Base-by-base conservation (phyloP, 2,113 vertebrate species). In the Ivindomyrus marchei region DNA sequence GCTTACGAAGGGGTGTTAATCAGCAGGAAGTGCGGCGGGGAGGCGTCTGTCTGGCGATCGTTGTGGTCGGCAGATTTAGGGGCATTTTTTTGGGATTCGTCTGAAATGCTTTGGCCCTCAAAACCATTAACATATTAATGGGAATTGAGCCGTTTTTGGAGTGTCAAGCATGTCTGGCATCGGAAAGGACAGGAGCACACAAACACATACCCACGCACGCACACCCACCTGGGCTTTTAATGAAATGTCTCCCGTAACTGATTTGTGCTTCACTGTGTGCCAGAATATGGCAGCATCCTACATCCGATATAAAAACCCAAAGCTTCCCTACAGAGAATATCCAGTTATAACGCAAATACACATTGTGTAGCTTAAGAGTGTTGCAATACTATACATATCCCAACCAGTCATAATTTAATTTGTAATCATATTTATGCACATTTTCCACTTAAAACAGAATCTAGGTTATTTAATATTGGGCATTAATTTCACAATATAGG, bases 81-180 rank as follows among this genome's bases (percentile, higher is more conserved):
- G 83, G 9, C 45, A 86, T 53, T 53, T 66, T 42, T 49, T 19
- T n/a, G 27, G 15, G 21, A n/a, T 31, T 24, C 88, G 13, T 36
- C 74, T 85, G 39, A 89, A 58, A 89, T 15, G 49, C 21, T 24
- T 42, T 8, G 31, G 17, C 15, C 31, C 19, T 42, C 11, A 42
- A 36, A 77, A 27, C 27, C 49, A 89, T 70, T 77, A 36, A 49
- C 21, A 47, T 89, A 27, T 58, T 89, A 84, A 85, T 47, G 36
- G n/a, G 53, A 85, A 46, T 13, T 8, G 50, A 56, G 74, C 11
- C n/a, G 31, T 70, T 85, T 46, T 85, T 3, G 31, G 39, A 85
- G 42, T 90, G 89, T 49, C 80, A 90, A 70, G 83, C 85, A 45
- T n/a, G 36, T 46, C 52, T 53, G 56, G 52, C 80, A 31, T 56